Percentiles rank a stretch among this genome's conserved stretches.
Conservation (phyloP, 2,113 vertebrate genomes). For the Albula glossodonta region DNA sequence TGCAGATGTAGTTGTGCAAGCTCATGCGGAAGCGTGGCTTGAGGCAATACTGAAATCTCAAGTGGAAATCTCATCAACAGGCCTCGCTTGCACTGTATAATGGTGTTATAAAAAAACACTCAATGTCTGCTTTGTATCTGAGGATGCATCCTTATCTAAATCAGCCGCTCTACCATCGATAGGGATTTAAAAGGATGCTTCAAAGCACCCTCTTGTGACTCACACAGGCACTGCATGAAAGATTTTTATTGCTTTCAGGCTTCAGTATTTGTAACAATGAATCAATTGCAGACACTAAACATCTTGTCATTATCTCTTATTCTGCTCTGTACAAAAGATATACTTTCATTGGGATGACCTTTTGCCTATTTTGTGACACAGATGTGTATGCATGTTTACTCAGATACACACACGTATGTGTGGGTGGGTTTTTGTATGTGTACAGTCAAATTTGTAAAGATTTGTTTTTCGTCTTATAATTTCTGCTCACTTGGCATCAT, state of each 20-base stretch:
- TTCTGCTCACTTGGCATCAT: too few relatives aligned
- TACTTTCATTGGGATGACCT: too few relatives aligned
- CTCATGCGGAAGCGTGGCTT: background rate
- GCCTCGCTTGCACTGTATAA: background rate
- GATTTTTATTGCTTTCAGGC: background rate
- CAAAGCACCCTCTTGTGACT: constrained; percentile 12
- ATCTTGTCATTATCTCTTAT: background rate
- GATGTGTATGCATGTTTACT: too few relatives aligned
- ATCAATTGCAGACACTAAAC: background rate
- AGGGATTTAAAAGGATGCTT: background rate
- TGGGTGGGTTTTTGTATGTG: too few relatives aligned
- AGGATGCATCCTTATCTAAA: background rate
- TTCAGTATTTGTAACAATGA: background rate
- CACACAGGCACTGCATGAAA: background rate
- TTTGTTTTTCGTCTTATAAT: too few relatives aligned
- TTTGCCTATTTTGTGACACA: too few relatives aligned
- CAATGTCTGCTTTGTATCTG: background rate
- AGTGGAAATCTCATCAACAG: background rate
- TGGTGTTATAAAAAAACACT: background rate
- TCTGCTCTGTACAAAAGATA: background rate
- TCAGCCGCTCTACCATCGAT: background rate
- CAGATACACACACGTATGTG: too few relatives aligned
- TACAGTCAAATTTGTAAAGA: too few relatives aligned
- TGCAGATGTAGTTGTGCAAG: background rate
- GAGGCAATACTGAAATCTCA: background rate